A percentile compares a stretch with the other conserved stretches of the same genome.
These are phyloP conservation scores for Syngnathus rostellatus DNA, from an alignment of 2,797 vertebrate genomes.

Conservation along the genomic window DNA sequence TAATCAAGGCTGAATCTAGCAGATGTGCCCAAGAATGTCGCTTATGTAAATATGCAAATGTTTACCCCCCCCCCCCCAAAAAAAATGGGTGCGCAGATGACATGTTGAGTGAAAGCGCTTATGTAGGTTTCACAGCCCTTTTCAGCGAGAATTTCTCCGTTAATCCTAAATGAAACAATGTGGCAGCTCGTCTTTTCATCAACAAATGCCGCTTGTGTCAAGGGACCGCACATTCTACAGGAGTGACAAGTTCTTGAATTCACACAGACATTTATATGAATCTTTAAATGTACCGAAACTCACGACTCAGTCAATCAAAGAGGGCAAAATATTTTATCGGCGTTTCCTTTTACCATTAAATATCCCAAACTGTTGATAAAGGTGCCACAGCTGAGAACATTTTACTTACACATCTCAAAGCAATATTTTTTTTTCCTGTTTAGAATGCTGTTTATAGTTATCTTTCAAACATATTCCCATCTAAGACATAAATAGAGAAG, in stretches of 20 bases:
- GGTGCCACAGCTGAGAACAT: conserved; percentile 3
- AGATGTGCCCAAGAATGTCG: conserved; percentile 56
- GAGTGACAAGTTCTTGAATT: neutral
- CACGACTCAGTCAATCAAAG: neutral
- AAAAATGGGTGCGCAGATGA: conserved; percentile 50
- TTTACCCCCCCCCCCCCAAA: conserved; percentile 19
- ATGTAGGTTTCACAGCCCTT: conserved; percentile 37
- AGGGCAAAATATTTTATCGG: neutral
- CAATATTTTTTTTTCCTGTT: too few species aligned
- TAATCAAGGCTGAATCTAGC: conserved; percentile 50
- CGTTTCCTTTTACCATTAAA: neutral
- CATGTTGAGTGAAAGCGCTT: conserved; percentile 51
- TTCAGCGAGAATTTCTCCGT: conserved; percentile 34
- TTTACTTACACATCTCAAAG: neutral
- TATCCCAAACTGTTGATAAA: neutral
- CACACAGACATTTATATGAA: neutral
- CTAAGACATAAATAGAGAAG: conserved; percentile 36
- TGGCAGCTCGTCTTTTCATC: conserved; percentile 18
- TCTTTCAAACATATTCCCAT: conserved; percentile 28
- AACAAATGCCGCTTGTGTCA: conserved; percentile 34
- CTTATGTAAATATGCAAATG: conserved; percentile 69
- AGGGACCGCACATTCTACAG: conserved; percentile 15
- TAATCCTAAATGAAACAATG: conserved; percentile 38
- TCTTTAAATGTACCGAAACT: neutral
- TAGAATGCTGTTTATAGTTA: conserved; percentile 9